Percentiles rank a stretch among this genome's conserved stretches.
Evolutionary conservation across 2,797 vertebrate genomes (phyloP).

Genomic region (Pterois miles): DNA sequence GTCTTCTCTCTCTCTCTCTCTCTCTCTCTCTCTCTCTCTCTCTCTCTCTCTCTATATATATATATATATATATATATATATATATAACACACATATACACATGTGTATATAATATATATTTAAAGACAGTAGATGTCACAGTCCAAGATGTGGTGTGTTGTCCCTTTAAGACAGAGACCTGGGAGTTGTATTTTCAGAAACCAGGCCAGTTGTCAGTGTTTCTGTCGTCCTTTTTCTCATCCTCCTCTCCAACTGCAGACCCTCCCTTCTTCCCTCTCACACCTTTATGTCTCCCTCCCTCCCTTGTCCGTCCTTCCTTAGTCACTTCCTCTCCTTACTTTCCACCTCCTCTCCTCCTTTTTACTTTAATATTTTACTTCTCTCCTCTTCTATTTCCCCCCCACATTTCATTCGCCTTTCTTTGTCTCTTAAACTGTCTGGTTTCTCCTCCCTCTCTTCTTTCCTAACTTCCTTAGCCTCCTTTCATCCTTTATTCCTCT

Average conservation of each 20-base stretch:
- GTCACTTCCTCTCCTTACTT: not conserved
- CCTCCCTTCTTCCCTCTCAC: not conserved
- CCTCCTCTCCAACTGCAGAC: not conserved
- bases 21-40: no score
- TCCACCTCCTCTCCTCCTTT: not conserved
- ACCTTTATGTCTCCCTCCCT: not conserved
- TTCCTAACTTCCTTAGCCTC: not conserved
- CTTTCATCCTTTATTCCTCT: no score
- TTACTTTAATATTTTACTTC: not conserved
- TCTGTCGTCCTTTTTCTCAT: not conserved
- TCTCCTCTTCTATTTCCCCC: not conserved
- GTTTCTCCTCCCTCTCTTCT: not conserved
- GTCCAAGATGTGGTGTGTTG: not conserved
- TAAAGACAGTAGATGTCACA: no score
- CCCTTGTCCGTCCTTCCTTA: not conserved
- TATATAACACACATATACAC: no score
- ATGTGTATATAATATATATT: no score
- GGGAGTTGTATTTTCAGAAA: conserved; percentile 51
- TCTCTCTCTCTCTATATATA: no score
- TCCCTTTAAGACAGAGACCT: conserved; percentile 37
- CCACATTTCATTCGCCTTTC: not conserved
- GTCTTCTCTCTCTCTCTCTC: no score
- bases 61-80: no score
- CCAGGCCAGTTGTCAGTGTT: conserved; percentile 30
- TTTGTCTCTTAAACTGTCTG: not conserved